These are phyloP conservation scores for Polypterus senegalus DNA, from an alignment of 2,113 vertebrate species.

Conservation along the genomic window DNA sequence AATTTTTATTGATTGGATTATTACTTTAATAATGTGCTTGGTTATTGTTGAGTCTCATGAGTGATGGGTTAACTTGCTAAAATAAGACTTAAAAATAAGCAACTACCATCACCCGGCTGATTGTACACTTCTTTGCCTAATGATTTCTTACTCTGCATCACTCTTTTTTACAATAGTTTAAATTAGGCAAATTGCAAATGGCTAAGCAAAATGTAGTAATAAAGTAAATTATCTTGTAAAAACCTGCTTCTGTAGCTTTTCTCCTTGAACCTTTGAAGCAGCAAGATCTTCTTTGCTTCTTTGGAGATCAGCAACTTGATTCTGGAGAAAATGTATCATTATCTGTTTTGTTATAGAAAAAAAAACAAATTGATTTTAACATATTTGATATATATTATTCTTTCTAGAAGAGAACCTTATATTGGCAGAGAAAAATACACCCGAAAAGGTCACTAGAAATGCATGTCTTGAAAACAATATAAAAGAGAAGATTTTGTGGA, in stretches of 20 bases:
- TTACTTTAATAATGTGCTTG: no score
- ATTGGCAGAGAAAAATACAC: not conserved
- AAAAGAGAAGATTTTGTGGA: not conserved
- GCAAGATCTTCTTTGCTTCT: conserved; percentile 54
- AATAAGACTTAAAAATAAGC: no score
- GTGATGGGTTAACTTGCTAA: no score
- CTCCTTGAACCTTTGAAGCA: conserved; percentile 63
- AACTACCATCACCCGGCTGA: no score
- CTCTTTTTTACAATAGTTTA: no score
- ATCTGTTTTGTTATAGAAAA: conserved; percentile 41
- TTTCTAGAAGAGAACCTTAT: conserved; percentile 10
- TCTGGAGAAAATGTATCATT: conserved; percentile 64
- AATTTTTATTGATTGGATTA: no score
- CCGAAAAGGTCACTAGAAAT: no score
- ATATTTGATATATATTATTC: conserved; percentile 5
- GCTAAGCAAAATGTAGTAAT: no score
- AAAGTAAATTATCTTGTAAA: not conserved
- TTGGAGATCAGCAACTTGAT: conserved; percentile 64
- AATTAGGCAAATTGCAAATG: no score
- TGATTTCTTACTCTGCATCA: no score
- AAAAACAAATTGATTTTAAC: conserved; percentile 2
- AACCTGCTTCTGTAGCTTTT: conserved; percentile 72
- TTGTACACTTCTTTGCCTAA: no score
- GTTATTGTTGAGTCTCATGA: no score
- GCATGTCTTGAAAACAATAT: not conserved